phyloP scores from a whole-genome alignment of 2,113 vertebrate genomes.

The Myodes glareolus region DNA sequence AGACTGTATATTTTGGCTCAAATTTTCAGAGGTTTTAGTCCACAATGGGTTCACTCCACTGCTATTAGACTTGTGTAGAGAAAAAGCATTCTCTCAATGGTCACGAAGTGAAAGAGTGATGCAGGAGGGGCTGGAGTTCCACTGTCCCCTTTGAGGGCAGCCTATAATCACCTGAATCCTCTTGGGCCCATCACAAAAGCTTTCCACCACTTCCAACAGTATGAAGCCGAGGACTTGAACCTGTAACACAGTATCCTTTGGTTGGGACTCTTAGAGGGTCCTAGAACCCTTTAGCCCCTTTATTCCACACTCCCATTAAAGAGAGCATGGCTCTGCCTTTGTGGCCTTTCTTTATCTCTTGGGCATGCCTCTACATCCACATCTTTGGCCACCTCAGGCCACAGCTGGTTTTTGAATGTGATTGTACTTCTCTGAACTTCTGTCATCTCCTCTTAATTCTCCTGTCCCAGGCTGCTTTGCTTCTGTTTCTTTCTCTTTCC shows the following conservation, averaged over 20 bases:
- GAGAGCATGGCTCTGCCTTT: background rate
- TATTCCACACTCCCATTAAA: background rate
- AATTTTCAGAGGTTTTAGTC: background rate
- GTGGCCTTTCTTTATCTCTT: background rate
- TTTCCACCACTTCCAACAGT: background rate
- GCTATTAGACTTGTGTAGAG: background rate
- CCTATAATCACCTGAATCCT: background rate
- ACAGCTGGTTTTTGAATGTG: background rate
- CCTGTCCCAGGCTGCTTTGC: background rate
- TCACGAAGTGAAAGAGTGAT: background rate
- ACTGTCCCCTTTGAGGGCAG: background rate
- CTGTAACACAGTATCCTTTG: background rate
- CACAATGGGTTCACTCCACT: background rate
- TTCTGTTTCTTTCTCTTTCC: constrained; percentile 23
- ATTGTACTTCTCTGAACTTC: background rate
- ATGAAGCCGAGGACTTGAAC: background rate
- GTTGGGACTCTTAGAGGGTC: background rate
- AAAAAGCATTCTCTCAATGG: background rate
- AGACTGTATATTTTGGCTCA: background rate
- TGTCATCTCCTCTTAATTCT: background rate
- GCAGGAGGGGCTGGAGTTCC: background rate
- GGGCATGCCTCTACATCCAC: background rate
- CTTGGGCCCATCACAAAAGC: background rate
- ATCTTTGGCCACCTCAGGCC: background rate
- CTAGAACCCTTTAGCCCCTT: background rate